Conservation (phyloP, 1,140 invertebrate species). For the Pomacea maculata region DNA sequence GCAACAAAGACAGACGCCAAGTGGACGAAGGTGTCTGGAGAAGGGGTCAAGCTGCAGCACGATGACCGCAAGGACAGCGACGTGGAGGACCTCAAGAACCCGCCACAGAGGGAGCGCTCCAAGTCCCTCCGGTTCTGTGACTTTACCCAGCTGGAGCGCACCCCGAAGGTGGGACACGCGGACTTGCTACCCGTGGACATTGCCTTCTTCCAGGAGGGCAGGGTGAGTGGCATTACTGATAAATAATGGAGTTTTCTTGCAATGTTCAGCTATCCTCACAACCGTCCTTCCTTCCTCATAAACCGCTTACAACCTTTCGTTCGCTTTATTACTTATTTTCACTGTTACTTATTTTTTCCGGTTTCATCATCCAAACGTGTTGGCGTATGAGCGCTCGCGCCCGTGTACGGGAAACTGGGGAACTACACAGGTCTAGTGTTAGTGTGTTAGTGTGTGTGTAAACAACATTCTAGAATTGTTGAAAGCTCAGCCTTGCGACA, state of each 20-base stretch:
- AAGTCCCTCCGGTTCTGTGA: constrained; percentile 33
- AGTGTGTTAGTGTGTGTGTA: neutral
- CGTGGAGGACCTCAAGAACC: neutral
- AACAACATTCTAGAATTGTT: too few species aligned
- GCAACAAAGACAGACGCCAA: constrained; percentile 4
- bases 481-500: too few species aligned
- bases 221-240: constrained; percentile 21
- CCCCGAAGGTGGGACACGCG: constrained; percentile 26
- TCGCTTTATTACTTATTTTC: too few species aligned
- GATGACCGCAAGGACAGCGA: constrained; percentile 5
- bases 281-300: too few species aligned
- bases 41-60: neutral
- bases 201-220: constrained; percentile 36
- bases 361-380: too few species aligned
- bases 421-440: too few species aligned
- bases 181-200: constrained; percentile 38
- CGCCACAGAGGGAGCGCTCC: constrained; percentile 4
- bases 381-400: too few species aligned
- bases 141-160: constrained; percentile 36
- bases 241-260: too few species aligned
- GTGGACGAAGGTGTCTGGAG: neutral
- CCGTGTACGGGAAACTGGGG: neutral
- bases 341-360: too few species aligned
- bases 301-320: too few species aligned
- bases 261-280: too few species aligned